Conservation (phyloP, 2,797 vertebrate species). For the Tadarida brasiliensis region DNA sequence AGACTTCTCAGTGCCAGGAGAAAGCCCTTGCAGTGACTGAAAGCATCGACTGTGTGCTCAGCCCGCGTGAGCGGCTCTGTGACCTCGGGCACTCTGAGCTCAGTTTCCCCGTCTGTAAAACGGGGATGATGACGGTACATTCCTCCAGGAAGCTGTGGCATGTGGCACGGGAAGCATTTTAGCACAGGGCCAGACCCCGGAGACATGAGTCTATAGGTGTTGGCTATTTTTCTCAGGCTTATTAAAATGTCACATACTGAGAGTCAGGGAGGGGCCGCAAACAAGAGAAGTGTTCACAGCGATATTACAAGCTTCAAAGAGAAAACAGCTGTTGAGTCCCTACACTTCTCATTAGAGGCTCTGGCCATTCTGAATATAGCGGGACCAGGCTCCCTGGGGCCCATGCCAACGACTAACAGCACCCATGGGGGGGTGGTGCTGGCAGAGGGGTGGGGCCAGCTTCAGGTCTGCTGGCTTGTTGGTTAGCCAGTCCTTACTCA, state of each 20-base stretch:
- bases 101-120: neutral
- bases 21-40: neutral
- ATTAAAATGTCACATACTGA: neutral
- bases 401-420: neutral
- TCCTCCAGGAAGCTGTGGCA: neutral
- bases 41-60: neutral
- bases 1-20: neutral
- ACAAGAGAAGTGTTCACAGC: neutral
- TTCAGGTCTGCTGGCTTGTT: neutral
- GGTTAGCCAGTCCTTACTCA: neutral
- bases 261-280: neutral
- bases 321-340: neutral
- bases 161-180: neutral
- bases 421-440: accelerated
- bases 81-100: neutral
- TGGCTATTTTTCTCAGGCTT: neutral
- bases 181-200: no score
- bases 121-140: neutral
- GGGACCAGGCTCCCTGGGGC: neutral
- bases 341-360: neutral
- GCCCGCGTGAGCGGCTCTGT: neutral
- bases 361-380: neutral
- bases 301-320: neutral
- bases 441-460: neutral
- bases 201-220: neutral